Evolutionary conservation across 2,888 invertebrate species (phyloP), one percentile per base, ranked within the genome.

Genomic region (Watsonalla cultraria): DNA sequence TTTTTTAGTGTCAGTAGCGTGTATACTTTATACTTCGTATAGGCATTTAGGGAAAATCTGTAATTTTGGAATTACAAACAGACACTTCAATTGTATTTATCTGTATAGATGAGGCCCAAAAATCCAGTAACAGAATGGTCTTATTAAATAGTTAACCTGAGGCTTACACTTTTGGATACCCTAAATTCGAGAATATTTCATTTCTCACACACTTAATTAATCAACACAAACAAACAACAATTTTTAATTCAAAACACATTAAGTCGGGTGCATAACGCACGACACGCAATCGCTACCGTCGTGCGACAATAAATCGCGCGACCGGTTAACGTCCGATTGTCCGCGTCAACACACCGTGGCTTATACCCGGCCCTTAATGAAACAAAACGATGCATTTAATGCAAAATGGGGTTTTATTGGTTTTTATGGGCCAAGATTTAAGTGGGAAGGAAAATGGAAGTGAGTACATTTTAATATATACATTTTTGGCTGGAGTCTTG

Each of bases 311-410:
- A 74, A 78, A 65, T 71, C 68, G 64, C 64, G 66, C 68, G 61
- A 64, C 66, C 68, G 71, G 67, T 76, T 76, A 75, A 78, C 74
- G 69, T 64, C 61, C 78, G 68, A 83, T 83, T 83, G 81, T 84
- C 68, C 61, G 56, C 58, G 52, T 52, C n/a, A 37, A 68, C 57
- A 55, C 59, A 58, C 63, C 70, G 65, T 65, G 65, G 62, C 65
- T 60, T 63, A 65, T 68, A 70, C 61, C 42, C 51, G 59, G 50
- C 49, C 56, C 62, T 51, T 64, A 66, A 61, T 62, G 60, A 60
- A 65, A 60, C 58, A 70, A 66, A 62, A 61, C 54, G 39, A 58
- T 60, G 55, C 51, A 62, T 61, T 64, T 64, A 69, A 65, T 55
- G 60, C 64, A 64, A 67, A 68, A 64, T 64, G 57, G 57, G 57